phyloP scores from a whole-genome alignment of 2,888 invertebrate species.

The Drepanosiphum platanoidis region DNA sequence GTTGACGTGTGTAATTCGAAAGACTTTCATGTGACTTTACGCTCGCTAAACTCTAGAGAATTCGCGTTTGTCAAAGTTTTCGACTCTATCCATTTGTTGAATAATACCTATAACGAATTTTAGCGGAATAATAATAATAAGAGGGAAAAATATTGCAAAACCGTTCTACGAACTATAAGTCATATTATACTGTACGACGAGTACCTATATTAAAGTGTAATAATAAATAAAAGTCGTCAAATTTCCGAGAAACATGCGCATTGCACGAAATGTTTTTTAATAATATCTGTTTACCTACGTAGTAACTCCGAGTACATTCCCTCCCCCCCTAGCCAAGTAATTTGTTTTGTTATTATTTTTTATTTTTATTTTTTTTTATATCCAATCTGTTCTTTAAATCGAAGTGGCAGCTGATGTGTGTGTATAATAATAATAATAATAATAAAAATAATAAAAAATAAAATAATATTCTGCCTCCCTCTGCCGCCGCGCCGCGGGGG shows the following conservation, averaged over 20 bases:
- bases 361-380: too few relatives aligned
- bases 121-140: neutral
- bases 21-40: too few relatives aligned
- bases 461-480: neutral
- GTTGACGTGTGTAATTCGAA: too few relatives aligned
- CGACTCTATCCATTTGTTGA: neutral
- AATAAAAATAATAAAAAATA: too few relatives aligned
- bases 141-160: neutral
- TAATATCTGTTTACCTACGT: too few relatives aligned
- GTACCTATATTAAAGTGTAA: too few relatives aligned
- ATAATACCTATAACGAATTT: neutral
- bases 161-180: neutral
- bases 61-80: too few relatives aligned
- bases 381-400: slow-evolving; percentile 32
- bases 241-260: neutral
- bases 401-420: slow-evolving; percentile 28
- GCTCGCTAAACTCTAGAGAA: too few relatives aligned
- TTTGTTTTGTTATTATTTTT: slow-evolving; percentile 15
- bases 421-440: slow-evolving; percentile 19
- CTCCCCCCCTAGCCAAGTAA: neutral
- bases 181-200: too few relatives aligned
- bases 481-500: too few relatives aligned
- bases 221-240: neutral
- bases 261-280: neutral
- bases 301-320: neutral